Evolutionary conservation across 2,888 invertebrate genomes (phyloP).

Genomic region (Eilema depressum): DNA sequence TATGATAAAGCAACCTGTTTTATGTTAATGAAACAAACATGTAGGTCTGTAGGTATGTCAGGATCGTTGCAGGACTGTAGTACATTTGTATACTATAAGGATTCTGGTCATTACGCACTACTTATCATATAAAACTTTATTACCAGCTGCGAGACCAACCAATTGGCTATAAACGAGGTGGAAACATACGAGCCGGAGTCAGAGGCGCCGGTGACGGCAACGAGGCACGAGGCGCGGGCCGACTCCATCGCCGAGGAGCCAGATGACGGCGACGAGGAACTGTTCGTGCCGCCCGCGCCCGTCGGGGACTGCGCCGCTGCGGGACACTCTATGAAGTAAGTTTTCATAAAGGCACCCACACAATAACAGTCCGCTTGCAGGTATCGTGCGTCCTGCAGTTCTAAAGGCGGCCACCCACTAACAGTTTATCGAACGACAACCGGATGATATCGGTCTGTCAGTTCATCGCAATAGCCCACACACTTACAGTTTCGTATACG

Average conservation of each 20-base stretch:
- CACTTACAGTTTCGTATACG: too few species aligned
- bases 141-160: conserved; percentile 87
- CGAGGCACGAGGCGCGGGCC: conserved; percentile 63
- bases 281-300: conserved; percentile 30
- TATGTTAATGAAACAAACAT: not conserved
- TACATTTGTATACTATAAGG: too few species aligned
- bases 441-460: too few species aligned
- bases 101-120: too few species aligned
- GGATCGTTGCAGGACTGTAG: too few species aligned
- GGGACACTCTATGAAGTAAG: conserved; percentile 21
- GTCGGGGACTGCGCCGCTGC: conserved; percentile 18
- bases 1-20: not conserved
- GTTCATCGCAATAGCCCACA: too few species aligned
- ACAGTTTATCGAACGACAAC: too few species aligned
- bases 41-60: too few species aligned
- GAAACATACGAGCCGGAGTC: conserved; percentile 68
- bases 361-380: too few species aligned
- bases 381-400: too few species aligned
- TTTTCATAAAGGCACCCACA: too few species aligned
- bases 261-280: conserved; percentile 39
- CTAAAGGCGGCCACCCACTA: too few species aligned
- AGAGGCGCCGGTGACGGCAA: conserved; percentile 54
- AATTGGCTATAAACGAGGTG: conserved; percentile 91
- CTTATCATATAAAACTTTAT: not conserved
- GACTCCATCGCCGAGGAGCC: conserved; percentile 82